These are phyloP conservation scores for Pachyuromys duprasi DNA, from an alignment of 2,797 vertebrate genomes.

Conservation along the genomic window DNA sequence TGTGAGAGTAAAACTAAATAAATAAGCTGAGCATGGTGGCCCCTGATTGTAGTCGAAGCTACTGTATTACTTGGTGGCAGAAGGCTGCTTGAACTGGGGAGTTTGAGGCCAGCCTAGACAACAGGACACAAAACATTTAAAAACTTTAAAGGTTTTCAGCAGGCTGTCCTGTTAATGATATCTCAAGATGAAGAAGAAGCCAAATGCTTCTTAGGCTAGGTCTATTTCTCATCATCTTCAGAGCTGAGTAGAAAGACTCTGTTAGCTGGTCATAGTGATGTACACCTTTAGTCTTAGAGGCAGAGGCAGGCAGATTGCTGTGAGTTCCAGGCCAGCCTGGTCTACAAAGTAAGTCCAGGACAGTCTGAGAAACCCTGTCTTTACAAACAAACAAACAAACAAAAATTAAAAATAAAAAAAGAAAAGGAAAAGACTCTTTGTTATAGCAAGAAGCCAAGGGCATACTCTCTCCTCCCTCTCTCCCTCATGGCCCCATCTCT, in stretches of 20 bases:
- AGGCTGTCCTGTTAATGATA: neutral
- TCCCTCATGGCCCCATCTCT: neutral
- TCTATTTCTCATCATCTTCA: neutral
- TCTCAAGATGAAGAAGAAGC: neutral
- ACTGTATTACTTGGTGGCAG: neutral
- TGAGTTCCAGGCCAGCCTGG: no score
- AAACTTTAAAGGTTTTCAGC: neutral
- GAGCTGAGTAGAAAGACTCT: neutral
- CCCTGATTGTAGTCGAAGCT: neutral
- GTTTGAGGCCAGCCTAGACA: neutral
- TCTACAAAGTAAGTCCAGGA: no score
- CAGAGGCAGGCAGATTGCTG: no score
- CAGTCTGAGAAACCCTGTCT: no score
- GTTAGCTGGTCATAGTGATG: no score
- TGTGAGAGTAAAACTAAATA: neutral
- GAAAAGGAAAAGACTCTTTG: neutral
- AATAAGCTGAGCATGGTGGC: neutral
- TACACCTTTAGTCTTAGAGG: no score
- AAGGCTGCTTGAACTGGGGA: neutral
- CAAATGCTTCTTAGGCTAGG: neutral
- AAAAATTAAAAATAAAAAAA: no score
- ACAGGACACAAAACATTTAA: neutral
- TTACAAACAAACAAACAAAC: no score
- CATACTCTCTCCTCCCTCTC: neutral
- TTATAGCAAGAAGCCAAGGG: neutral